Evolutionary conservation across 2,113 vertebrate genomes (phyloP), one percentile per base, ranked within the genome.

Genomic region (Elephas maximus): DNA sequence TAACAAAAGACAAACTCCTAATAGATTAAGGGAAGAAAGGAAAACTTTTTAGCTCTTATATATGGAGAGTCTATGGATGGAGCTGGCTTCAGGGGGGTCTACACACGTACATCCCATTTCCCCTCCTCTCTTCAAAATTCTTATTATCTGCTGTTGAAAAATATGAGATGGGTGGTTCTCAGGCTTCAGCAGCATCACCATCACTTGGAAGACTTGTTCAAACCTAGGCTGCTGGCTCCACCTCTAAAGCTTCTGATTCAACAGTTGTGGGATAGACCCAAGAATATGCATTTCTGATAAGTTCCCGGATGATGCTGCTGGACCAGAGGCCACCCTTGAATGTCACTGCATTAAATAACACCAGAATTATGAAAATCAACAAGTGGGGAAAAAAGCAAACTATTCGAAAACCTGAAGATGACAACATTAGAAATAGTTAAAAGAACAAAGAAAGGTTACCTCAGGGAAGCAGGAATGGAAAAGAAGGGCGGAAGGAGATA

Each of bases 111-210:
- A 57, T 45, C 12, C 2, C 41, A 20, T n/a, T 21, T 21, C 6
- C 12, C 18, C 24, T 23, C 83, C 12, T 28, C 24, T 23, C 83
- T 26, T 53, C 26, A 17, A 62, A 37, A 53, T 37, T 71, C 84
- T 71, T 15, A 2, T 41, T 28, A 8, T 82, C 44, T 88, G 45
- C 77, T 15, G 51, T 41, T n/a, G 33, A 53, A 3, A 41, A 30
- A 24, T 33, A 2, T 10, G 33, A 28, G n/a, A n/a, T 44, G 41
- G 6, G 4, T 10, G 2, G 11, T 37, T 37, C 2, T 12, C 48
- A 41, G n/a, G 18, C 23, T 12, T 17, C 0, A 28, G 15, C 24
- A 30, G 21, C 11, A 2, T n/a, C 21, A 67, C 1, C 20, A 3
- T 69, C 20, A 1, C 62, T 48, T 63, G 45, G n/a, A 8, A 5